phyloP scores from a whole-genome alignment of 53 echinoderm and acorn worm genomes.

The Hippasteria phrygiana region DNA sequence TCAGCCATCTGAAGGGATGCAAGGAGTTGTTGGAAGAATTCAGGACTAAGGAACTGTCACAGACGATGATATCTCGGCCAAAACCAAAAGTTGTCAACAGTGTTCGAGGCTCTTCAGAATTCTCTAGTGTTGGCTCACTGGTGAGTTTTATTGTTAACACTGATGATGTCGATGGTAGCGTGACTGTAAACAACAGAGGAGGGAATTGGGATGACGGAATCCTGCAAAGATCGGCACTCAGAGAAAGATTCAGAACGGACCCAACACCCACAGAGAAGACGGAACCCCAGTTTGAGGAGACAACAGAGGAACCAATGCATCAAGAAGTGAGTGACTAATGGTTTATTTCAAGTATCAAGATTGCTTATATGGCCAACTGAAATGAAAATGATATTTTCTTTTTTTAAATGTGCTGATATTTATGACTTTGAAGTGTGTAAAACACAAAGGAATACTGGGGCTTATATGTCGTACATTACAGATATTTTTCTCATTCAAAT shows the following conservation, averaged over 20 bases:
- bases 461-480: no score
- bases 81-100: background rate
- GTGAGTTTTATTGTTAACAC: background rate
- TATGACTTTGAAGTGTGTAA: no score
- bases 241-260: background rate
- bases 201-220: background rate
- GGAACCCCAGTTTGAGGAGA: background rate
- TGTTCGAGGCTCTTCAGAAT: background rate
- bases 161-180: background rate
- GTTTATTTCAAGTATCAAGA: background rate
- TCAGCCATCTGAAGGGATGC: slow-evolving; percentile 32
- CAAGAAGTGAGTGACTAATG: background rate
- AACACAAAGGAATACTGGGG: no score
- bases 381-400: no score
- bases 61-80: background rate
- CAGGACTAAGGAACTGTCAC: slow-evolving; percentile 1
- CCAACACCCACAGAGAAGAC: background rate
- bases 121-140: background rate
- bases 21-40: slow-evolving; percentile 30
- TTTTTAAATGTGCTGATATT: no score
- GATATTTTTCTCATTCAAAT: no score
- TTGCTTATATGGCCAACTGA: no score
- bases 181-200: background rate
- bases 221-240: background rate
- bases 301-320: background rate